phyloP scores from a whole-genome alignment of 1,140 invertebrate species.

The Meloidogyne exigua region DNA sequence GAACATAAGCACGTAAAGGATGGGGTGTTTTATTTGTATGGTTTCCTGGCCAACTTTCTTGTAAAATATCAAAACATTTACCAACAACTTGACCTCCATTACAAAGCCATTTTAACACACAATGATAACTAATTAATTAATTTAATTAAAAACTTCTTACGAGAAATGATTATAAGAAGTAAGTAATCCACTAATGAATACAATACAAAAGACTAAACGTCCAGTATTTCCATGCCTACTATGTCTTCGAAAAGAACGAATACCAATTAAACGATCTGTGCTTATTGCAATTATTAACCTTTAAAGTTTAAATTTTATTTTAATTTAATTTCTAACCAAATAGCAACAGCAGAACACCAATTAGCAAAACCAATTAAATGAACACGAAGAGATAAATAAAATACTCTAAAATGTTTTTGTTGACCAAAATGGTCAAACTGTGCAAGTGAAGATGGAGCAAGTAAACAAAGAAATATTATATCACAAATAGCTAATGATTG shows the following conservation, averaged over 20 bases:
- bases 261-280: slow-evolving; percentile 48
- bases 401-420: slow-evolving; percentile 38
- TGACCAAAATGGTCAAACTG: slow-evolving; percentile 48
- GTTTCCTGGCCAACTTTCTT: slow-evolving; percentile 51
- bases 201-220: slow-evolving; percentile 38
- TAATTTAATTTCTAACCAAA: slow-evolving; percentile 39
- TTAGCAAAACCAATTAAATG: slow-evolving; percentile 51
- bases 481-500: slow-evolving; percentile 51
- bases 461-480: slow-evolving; percentile 44
- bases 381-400: slow-evolving; percentile 39
- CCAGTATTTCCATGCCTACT: slow-evolving; percentile 42
- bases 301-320: slow-evolving; percentile 20
- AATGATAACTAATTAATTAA: slow-evolving; percentile 31
- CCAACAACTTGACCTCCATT: slow-evolving; percentile 43
- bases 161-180: slow-evolving; percentile 54
- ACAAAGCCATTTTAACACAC: slow-evolving; percentile 48
- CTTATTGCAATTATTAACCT: slow-evolving; percentile 55
- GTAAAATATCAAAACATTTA: slow-evolving; percentile 49
- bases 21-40: slow-evolving; percentile 46
- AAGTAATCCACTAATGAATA: slow-evolving; percentile 41
- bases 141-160: not conserved
- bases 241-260: slow-evolving; percentile 40
- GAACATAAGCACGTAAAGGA: slow-evolving; percentile 45
- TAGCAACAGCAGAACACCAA: slow-evolving; percentile 51
- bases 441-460: slow-evolving; percentile 49